These are phyloP conservation scores for Copidosoma aretas DNA, from an alignment of 2,888 invertebrate species.

Conservation along the genomic window DNA sequence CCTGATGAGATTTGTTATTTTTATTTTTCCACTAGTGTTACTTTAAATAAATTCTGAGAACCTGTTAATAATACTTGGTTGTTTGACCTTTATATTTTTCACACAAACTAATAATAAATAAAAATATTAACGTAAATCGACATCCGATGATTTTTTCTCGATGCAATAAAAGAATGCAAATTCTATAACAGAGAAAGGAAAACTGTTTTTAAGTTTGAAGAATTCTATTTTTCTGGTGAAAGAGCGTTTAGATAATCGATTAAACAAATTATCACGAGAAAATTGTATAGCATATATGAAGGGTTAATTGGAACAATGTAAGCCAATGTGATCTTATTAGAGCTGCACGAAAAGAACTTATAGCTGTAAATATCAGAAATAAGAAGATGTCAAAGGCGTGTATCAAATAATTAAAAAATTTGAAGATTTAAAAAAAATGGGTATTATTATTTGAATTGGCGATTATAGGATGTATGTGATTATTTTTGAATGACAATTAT, in stretches of 20 bases:
- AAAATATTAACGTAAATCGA: too few species aligned
- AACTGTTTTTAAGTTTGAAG: slow-evolving; percentile 60
- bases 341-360: slow-evolving; percentile 22
- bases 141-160: background rate
- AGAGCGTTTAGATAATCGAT: slow-evolving; percentile 11
- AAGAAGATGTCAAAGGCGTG: slow-evolving; percentile 13
- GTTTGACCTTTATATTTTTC: too few species aligned
- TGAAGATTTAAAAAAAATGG: slow-evolving; percentile 5
- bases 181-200: slow-evolving; percentile 21
- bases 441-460: background rate
- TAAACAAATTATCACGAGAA: slow-evolving; percentile 37
- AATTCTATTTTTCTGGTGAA: slow-evolving; percentile 61
- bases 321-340: background rate
- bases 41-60: background rate
- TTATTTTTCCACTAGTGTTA: background rate
- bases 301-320: slow-evolving; percentile 8
- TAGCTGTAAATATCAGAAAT: slow-evolving; percentile 40
- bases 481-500: background rate
- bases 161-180: slow-evolving; percentile 10
- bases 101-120: background rate
- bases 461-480: background rate
- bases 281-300: slow-evolving; percentile 27
- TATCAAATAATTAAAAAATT: slow-evolving; percentile 6
- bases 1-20: background rate
- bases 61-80: too few species aligned